These are phyloP conservation scores for Drosophila lacteicornis DNA, from an alignment of 1,140 invertebrate species.

Conservation along the genomic window DNA sequence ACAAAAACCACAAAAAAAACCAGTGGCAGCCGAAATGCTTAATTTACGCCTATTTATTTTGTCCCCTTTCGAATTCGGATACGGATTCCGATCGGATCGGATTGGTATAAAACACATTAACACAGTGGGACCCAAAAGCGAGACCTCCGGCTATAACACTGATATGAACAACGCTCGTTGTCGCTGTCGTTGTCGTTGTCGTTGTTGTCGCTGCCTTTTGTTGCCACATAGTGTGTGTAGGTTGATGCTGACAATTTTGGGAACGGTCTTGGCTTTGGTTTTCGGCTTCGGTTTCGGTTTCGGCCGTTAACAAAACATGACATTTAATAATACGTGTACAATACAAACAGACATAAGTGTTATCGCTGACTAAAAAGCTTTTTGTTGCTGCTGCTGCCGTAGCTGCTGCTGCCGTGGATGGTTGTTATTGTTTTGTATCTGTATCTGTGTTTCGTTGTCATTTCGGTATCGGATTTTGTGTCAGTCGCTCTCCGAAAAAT, in stretches of 20 bases:
- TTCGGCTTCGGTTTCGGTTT: constrained; percentile 46
- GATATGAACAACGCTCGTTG: constrained; percentile 67
- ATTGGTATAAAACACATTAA: constrained; percentile 73
- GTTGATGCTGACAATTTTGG: constrained; percentile 78
- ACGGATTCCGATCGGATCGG: constrained; percentile 27
- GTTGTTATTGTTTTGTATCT: constrained; percentile 41
- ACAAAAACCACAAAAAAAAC: constrained; percentile 39
- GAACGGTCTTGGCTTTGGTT: constrained; percentile 54
- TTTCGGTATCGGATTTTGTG: constrained; percentile 63
- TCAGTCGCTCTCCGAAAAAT: constrained; percentile 31
- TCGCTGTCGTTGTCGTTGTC: constrained; percentile 44
- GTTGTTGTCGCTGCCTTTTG: constrained; percentile 31
- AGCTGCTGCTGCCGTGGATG: constrained; percentile 16
- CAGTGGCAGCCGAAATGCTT: constrained; percentile 61
- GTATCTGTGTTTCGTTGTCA: constrained; percentile 72
- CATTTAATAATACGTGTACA: constrained; percentile 82
- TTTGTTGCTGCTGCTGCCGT: constrained; percentile 67
- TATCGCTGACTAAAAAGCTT: constrained; percentile 82
- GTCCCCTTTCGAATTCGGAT: constrained; percentile 29
- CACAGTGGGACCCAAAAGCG: constrained; percentile 66
- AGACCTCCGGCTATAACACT: constrained; percentile 61
- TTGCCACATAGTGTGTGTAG: constrained; percentile 46
- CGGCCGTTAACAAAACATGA: constrained; percentile 81
- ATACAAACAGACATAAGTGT: constrained; percentile 78
- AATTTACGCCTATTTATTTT: constrained; percentile 60